These are phyloP conservation scores for Pseudomyrmex pallidus DNA, from an alignment of 1,140 invertebrate species.

Conservation along the genomic window DNA sequence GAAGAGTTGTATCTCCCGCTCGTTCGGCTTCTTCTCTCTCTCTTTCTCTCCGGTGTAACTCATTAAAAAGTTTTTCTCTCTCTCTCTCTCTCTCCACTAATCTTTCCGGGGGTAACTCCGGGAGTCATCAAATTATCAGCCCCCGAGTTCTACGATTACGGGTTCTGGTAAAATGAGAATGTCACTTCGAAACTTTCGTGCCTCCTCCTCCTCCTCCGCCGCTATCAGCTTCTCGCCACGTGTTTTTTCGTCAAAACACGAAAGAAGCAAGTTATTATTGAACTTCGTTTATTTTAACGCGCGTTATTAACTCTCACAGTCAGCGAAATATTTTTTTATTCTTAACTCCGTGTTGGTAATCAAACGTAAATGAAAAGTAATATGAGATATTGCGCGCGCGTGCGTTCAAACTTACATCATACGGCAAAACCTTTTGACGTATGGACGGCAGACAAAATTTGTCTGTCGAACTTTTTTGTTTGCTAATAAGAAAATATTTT, in stretches of 20 bases:
- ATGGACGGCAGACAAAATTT: too few relatives aligned
- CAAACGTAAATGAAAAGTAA: background rate
- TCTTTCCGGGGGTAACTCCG: conserved; percentile 33
- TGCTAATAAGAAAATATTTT: too few relatives aligned
- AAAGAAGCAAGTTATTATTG: conserved; percentile 19
- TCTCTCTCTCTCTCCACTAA: conserved; percentile 45
- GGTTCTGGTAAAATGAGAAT: conserved; percentile 55
- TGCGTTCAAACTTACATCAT: background rate
- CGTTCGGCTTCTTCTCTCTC: conserved; percentile 7
- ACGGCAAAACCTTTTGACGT: too few relatives aligned
- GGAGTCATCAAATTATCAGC: conserved; percentile 66
- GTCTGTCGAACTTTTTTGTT: too few relatives aligned
- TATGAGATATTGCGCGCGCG: too few relatives aligned
- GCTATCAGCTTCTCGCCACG: background rate
- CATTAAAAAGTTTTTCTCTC: conserved; percentile 66
- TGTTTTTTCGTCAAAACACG: conserved; percentile 16
- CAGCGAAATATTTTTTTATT: background rate
- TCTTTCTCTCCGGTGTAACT: conserved; percentile 23
- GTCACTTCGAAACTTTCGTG: conserved; percentile 57
- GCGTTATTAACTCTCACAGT: conserved; percentile 55
- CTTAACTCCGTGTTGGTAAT: background rate
- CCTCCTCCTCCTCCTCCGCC: background rate
- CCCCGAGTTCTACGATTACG: conserved; percentile 40
- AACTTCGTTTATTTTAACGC: conserved; percentile 36
- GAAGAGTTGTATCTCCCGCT: background rate